phyloP scores from a whole-genome alignment of 2,797 vertebrate species.

The Dipus sagitta region DNA sequence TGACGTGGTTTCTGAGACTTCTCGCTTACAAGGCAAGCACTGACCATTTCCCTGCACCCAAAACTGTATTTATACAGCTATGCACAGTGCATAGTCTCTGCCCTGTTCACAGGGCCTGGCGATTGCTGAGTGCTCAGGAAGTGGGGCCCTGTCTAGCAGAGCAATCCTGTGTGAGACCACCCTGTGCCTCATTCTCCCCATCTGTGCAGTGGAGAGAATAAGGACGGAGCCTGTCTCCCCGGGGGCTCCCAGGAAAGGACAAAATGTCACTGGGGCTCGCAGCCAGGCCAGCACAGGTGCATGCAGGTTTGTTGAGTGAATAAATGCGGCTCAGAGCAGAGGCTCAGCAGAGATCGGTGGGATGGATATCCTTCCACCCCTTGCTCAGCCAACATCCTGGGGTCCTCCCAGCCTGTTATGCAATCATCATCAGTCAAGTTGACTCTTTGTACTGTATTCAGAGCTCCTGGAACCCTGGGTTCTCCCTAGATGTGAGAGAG shows the following conservation, averaged over 20 bases:
- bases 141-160: background rate
- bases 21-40: no score
- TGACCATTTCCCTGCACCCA: background rate
- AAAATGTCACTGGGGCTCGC: background rate
- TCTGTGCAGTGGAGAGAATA: background rate
- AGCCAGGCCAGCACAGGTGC: background rate
- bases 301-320: background rate
- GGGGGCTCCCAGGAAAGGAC: background rate
- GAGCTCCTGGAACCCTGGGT: background rate
- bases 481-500: no score
- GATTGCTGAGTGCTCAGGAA: background rate
- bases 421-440: background rate
- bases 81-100: background rate
- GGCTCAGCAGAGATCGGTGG: background rate
- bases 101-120: background rate
- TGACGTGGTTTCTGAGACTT: no score
- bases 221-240: no score
- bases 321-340: background rate
- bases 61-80: background rate
- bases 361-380: background rate
- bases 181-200: no score
- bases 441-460: background rate
- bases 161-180: background rate
- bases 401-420: background rate
- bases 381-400: background rate